Percentiles rank a stretch among this genome's conserved stretches.
These are phyloP conservation scores for Atopsyche davidsoni DNA, from an alignment of 1,140 invertebrate species.

Conservation along the genomic window DNA sequence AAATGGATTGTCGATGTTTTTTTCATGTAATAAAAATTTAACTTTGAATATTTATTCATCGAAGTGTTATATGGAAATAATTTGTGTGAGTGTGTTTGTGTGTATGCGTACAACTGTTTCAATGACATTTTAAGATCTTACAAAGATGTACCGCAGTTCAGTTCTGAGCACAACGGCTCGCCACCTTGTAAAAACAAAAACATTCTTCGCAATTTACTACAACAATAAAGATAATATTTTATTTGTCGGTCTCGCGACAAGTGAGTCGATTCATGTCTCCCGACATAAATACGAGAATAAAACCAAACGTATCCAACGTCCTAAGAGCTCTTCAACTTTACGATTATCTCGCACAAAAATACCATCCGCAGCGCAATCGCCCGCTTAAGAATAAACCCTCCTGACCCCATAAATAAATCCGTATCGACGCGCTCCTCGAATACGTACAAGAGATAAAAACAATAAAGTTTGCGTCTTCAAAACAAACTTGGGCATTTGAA, in stretches of 20 bases:
- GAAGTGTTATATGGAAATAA: no score
- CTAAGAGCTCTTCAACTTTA: neutral
- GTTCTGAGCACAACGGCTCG: no score
- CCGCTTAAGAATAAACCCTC: neutral
- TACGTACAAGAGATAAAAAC: conserved; percentile 28
- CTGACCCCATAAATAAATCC: conserved; percentile 25
- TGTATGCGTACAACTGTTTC: no score
- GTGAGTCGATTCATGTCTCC: no score
- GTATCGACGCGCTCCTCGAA: conserved; percentile 25
- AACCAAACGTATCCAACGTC: no score
- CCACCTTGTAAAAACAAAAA: no score
- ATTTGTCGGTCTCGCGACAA: neutral
- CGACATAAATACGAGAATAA: neutral
- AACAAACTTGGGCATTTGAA: conserved; percentile 28
- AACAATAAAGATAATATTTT: neutral
- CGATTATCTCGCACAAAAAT: conserved; percentile 13
- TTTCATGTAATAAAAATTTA: no score
- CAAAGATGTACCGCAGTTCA: no score
- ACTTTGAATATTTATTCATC: no score
- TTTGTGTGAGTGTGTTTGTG: no score
- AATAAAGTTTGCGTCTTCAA: conserved; percentile 27
- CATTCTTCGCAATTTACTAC: neutral
- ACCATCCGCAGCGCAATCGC: neutral
- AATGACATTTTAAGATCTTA: no score
- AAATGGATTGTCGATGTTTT: neutral